Evolutionary conservation across 1,140 invertebrate species (phyloP).

Genomic region (Diorhabda elongata): DNA sequence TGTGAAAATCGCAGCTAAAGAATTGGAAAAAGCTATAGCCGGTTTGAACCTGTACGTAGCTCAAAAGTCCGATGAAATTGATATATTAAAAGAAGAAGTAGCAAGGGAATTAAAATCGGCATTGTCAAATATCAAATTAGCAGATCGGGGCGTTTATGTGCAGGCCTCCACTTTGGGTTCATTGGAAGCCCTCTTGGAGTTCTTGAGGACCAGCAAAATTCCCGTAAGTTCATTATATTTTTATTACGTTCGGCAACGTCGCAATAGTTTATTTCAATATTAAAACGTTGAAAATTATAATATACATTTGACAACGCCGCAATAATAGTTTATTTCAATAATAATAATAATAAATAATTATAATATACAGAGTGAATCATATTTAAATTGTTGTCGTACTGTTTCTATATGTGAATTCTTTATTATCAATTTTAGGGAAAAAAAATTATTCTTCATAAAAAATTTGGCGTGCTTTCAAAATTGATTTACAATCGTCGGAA

Average conservation of each 20-base stretch:
- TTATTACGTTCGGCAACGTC: not conserved
- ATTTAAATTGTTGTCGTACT: no score
- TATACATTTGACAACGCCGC: no score
- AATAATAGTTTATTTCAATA: no score
- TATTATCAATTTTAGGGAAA: no score
- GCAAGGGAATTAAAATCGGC: constrained; percentile 76
- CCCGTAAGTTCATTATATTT: constrained; percentile 62
- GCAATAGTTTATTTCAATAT: no score
- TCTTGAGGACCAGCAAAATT: constrained; percentile 91
- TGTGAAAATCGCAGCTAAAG: constrained; percentile 96
- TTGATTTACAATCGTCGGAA: not conserved
- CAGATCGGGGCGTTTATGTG: constrained; percentile 93
- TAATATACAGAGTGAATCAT: no score
- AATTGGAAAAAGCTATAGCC: constrained; percentile 96
- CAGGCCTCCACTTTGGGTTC: constrained; percentile 98
- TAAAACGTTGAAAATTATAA: no score
- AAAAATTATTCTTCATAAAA: no score
- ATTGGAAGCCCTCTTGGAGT: constrained; percentile 94
- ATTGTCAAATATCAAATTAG: constrained; percentile 86
- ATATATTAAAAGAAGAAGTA: constrained; percentile 68
- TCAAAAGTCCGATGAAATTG: constrained; percentile 89
- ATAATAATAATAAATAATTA: no score
- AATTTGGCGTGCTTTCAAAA: no score
- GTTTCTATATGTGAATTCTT: no score
- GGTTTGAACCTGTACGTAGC: constrained; percentile 85